phyloP scores from a whole-genome alignment of 2,113 vertebrate genomes.

The Larimichthys polyactis region DNA sequence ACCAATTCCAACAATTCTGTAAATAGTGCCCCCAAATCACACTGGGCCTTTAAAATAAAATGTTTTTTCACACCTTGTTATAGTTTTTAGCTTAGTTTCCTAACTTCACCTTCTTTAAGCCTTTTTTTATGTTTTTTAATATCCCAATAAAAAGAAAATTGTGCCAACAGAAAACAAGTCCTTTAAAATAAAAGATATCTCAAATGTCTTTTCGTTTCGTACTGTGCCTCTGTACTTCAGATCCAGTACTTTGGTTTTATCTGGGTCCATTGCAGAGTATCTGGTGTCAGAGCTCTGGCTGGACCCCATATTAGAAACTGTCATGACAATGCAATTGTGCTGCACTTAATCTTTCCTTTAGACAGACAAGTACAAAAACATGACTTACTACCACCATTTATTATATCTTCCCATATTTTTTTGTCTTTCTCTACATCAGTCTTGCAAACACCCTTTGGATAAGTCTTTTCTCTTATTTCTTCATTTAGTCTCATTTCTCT shows the following conservation, averaged over 20 bases:
- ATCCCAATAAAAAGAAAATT: neutral
- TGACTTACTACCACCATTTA: neutral
- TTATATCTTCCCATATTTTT: neutral
- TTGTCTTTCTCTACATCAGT: neutral
- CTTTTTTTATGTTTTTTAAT: neutral
- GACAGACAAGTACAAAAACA: neutral
- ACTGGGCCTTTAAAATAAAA: too few relatives aligned
- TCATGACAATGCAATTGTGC: neutral
- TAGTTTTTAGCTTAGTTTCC: too few relatives aligned
- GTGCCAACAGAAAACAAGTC: neutral
- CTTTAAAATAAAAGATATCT: neutral
- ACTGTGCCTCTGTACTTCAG: neutral
- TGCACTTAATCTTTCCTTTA: neutral
- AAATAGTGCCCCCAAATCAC: too few relatives aligned
- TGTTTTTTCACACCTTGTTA: too few relatives aligned
- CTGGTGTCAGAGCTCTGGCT: too few relatives aligned
- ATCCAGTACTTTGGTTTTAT: neutral
- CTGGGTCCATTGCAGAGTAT: neutral
- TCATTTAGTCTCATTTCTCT: neutral
- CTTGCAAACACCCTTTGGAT: neutral
- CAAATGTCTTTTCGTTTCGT: neutral
- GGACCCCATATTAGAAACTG: constrained; percentile 18
- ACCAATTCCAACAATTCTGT: too few relatives aligned
- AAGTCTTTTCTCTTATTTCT: neutral
- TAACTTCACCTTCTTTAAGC: neutral